These are phyloP conservation scores for Pyralis farinalis DNA, from an alignment of 2,888 invertebrate genomes.

Conservation along the genomic window DNA sequence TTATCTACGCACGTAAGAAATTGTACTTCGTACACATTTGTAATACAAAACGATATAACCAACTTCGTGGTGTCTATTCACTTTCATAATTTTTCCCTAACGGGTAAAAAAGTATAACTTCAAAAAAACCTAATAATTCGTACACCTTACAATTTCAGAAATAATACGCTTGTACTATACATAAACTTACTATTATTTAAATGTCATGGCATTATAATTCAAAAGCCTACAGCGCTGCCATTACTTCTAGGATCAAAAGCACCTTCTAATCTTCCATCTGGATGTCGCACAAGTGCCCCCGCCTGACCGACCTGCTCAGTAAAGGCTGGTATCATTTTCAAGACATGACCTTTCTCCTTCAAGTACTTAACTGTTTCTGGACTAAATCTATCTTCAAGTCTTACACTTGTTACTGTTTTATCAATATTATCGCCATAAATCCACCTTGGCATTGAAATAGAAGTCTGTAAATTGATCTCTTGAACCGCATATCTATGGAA, in stretches of 20 bases:
- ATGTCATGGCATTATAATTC: constrained; percentile 13
- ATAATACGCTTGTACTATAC: too few species aligned
- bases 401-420: constrained; percentile 26
- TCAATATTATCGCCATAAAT: constrained; percentile 45
- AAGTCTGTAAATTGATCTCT: constrained; percentile 43
- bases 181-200: too few species aligned
- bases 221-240: constrained; percentile 65
- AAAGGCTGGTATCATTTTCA: constrained; percentile 41
- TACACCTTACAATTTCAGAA: too few species aligned
- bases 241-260: constrained; percentile 61
- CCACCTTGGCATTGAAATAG: constrained; percentile 60
- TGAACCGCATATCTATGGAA: constrained; percentile 68
- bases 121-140: too few species aligned
- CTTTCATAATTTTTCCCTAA: too few species aligned
- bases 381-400: constrained; percentile 53
- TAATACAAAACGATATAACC: too few species aligned
- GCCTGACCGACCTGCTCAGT: constrained; percentile 53
- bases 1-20: too few species aligned
- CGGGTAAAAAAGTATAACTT: too few species aligned
- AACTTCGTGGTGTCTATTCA: too few species aligned
- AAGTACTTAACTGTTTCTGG: constrained; percentile 49
- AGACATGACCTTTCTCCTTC: constrained; percentile 47
- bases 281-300: constrained; percentile 57
- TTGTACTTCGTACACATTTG: too few species aligned
- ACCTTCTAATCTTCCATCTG: constrained; percentile 58